Evolutionary conservation across 2,888 invertebrate genomes (phyloP).

Genomic region (Drosophila stalkeri): DNA sequence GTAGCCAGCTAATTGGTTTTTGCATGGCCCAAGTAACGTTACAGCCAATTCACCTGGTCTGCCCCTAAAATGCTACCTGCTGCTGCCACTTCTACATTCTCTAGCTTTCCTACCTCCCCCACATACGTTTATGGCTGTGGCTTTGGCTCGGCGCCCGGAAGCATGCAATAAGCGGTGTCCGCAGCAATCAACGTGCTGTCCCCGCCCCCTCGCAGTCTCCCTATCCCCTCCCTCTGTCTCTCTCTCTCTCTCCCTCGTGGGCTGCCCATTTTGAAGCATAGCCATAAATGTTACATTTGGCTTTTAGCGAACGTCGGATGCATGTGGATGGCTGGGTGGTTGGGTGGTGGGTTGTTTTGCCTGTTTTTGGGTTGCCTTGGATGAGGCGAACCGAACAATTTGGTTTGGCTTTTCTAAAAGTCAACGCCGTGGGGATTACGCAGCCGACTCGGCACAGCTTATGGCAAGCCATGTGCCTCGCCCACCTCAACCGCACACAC

Average conservation of each 20-base stretch:
- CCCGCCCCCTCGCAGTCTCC: too few relatives aligned
- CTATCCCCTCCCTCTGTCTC: neutral
- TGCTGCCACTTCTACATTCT: neutral
- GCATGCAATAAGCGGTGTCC: conserved; percentile 63
- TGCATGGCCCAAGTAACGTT: conserved; percentile 51
- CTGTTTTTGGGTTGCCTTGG: conserved; percentile 12
- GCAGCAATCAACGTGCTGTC: conserved; percentile 71
- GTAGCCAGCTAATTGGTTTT: conserved; percentile 66
- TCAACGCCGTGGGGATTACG: conserved; percentile 36
- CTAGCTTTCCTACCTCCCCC: neutral
- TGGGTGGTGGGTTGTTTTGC: neutral
- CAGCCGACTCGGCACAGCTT: conserved; percentile 30
- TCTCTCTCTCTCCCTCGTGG: neutral
- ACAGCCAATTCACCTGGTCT: conserved; percentile 34
- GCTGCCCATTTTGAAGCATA: conserved; percentile 63
- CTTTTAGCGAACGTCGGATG: conserved; percentile 54
- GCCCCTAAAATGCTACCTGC: conserved; percentile 12
- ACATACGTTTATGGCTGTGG: conserved; percentile 42
- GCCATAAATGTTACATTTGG: conserved; percentile 76
- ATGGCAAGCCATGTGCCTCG: conserved; percentile 15
- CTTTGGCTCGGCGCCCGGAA: conserved; percentile 59
- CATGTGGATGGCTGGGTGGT: neutral
- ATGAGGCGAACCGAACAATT: conserved; percentile 70
- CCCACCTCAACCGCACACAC: conserved; percentile 11
- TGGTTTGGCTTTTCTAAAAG: conserved; percentile 66